phyloP scores from a whole-genome alignment of 2,113 vertebrate genomes.

The Otis tarda region DNA sequence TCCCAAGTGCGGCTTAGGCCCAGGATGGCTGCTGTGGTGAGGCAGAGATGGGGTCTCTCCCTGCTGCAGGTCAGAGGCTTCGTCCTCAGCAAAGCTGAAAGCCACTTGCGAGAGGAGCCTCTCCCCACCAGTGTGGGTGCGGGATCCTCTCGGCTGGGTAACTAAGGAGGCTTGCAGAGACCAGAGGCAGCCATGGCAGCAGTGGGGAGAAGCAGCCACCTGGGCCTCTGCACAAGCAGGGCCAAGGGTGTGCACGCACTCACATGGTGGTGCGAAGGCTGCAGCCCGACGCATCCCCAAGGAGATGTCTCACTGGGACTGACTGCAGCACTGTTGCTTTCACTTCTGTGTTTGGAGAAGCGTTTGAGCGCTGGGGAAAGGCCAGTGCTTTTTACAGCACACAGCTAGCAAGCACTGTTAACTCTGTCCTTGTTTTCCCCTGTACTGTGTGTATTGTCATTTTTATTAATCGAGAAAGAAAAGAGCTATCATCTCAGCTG shows the following conservation, averaged over 20 bases:
- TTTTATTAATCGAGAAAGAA: background rate
- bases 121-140: rapidly evolving
- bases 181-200: background rate
- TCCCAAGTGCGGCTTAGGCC: background rate
- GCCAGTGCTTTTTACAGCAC: background rate
- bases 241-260: rapidly evolving
- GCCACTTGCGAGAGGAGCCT: background rate
- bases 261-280: rapidly evolving
- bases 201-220: background rate
- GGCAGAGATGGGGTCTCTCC: background rate
- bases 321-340: background rate
- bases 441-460: background rate
- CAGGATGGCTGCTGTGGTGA: background rate
- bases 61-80: background rate
- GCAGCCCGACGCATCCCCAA: background rate
- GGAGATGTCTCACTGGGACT: background rate
- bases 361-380: background rate
- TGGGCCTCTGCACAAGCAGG: too few species aligned
- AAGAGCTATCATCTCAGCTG: background rate
- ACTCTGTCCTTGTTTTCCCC: background rate
- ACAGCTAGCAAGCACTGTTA: background rate
- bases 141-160: background rate
- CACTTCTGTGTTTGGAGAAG: background rate
- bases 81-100: rapidly evolving
- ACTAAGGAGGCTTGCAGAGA: background rate